Evolutionary conservation across 2,113 vertebrate species (phyloP).

Genomic region (Peucedramus taeniatus): DNA sequence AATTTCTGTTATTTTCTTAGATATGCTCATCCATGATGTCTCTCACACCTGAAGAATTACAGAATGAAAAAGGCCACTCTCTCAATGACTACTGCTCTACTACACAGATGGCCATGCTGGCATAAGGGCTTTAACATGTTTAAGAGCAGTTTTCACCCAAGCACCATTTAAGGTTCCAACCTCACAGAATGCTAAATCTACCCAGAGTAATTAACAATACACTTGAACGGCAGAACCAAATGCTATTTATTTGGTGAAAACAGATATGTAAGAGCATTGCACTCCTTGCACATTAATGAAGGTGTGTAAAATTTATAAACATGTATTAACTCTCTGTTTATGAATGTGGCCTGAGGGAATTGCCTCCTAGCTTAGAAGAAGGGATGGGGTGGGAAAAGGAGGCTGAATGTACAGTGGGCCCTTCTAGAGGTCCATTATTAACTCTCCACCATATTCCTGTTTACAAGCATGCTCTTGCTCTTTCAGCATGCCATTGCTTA

Average conservation of each 20-base stretch:
- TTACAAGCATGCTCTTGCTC: constrained; percentile 4
- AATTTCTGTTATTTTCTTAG: neutral
- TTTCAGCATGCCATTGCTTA: constrained; percentile 43
- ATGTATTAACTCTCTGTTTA: neutral
- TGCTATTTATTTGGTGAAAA: neutral
- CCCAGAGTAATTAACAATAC: neutral
- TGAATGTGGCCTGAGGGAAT: neutral
- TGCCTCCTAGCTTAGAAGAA: neutral
- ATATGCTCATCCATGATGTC: neutral
- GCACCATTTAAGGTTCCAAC: neutral
- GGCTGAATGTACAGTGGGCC: neutral
- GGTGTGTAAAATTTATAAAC: neutral
- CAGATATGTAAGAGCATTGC: neutral
- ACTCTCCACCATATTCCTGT: neutral
- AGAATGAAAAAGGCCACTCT: neutral
- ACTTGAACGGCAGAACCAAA: neutral
- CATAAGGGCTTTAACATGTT: neutral
- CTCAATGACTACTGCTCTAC: neutral
- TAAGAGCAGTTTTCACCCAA: neutral
- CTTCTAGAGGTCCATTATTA: neutral
- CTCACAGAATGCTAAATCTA: neutral
- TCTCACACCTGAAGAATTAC: neutral
- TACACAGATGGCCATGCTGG: fast-evolving
- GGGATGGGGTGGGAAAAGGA: neutral
- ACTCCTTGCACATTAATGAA: neutral